A percentile compares a stretch with the other conserved stretches of the same genome.
Evolutionary conservation across 2,888 invertebrate species (phyloP).

Genomic region (Stenolophus ochropezus): DNA sequence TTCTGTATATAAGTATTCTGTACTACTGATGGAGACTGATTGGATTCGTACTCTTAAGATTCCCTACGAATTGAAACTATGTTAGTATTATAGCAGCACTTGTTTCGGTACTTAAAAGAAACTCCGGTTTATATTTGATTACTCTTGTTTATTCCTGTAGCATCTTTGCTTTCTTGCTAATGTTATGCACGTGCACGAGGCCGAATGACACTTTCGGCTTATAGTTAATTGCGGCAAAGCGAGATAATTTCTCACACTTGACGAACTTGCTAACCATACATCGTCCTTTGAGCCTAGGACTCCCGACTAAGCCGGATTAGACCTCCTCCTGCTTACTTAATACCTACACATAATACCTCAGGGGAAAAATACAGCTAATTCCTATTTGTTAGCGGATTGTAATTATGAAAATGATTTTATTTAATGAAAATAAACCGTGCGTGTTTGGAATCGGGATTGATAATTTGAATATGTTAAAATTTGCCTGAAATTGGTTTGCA

Average conservation of each 20-base stretch:
- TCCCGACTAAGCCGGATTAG: neutral
- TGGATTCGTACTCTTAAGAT: too few species aligned
- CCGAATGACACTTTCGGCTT: conserved; percentile 5
- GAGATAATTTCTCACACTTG: conserved; percentile 29
- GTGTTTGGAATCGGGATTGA: neutral
- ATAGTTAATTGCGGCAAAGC: conserved; percentile 22
- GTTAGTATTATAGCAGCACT: too few species aligned
- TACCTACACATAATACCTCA: neutral
- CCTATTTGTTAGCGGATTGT: neutral
- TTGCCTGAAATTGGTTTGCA: neutral
- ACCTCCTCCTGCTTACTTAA: neutral
- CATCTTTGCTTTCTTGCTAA: neutral
- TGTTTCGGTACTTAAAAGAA: too few species aligned
- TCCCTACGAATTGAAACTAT: too few species aligned
- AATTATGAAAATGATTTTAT: neutral
- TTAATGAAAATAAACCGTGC: neutral
- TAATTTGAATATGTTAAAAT: neutral
- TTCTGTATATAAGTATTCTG: too few species aligned
- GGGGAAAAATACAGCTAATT: neutral
- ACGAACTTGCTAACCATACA: conserved; percentile 12
- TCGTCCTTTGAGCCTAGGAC: neutral
- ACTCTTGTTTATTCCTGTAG: too few species aligned
- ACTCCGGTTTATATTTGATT: too few species aligned
- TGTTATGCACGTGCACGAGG: conserved; percentile 32
- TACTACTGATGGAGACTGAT: too few species aligned